Conservation (phyloP, 2,888 invertebrate species). For the Seira musarum region DNA sequence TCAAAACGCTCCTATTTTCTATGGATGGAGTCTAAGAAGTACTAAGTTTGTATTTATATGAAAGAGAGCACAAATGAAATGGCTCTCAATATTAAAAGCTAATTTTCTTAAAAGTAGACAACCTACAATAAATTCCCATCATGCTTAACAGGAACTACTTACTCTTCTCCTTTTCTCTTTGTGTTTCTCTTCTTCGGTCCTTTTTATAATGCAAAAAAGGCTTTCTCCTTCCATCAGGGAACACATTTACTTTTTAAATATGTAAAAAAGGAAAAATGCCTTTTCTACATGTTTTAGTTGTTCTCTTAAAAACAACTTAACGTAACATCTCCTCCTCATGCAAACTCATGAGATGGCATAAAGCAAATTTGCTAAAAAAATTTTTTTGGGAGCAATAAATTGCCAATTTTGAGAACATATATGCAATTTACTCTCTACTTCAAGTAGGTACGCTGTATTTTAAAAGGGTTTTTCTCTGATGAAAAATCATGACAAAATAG, state of each 20-base stretch:
- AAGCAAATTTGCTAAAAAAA: constrained; percentile 41
- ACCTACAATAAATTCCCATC: constrained; percentile 56
- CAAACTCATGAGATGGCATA: constrained; percentile 14
- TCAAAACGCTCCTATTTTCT: too few species aligned
- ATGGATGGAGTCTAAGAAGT: too few species aligned
- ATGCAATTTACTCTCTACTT: constrained; percentile 58
- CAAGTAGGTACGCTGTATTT: too few species aligned
- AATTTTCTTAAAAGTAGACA: constrained; percentile 58
- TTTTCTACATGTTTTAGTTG: too few species aligned
- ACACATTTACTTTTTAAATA: constrained; percentile 12
- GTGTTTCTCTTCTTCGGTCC: constrained; percentile 14
- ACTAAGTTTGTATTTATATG: too few species aligned
- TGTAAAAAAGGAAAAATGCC: constrained; percentile 11
- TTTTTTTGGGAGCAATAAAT: constrained; percentile 53
- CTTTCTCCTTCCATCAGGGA: constrained; percentile 22
- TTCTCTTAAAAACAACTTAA: too few species aligned
- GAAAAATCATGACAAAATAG: too few species aligned
- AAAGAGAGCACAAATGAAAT: constrained; percentile 30
- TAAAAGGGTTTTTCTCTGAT: too few species aligned
- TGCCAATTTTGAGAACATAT: constrained; percentile 51
- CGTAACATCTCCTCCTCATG: too few species aligned
- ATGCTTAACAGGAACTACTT: constrained; percentile 39
- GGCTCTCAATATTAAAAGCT: constrained; percentile 60
- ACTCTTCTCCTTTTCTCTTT: too few species aligned
- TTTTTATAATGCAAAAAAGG: constrained; percentile 1